A percentile compares a stretch with the other conserved stretches of the same genome.
Conservation (phyloP, 2,113 vertebrate genomes). For the Nansenia antarctica region DNA sequence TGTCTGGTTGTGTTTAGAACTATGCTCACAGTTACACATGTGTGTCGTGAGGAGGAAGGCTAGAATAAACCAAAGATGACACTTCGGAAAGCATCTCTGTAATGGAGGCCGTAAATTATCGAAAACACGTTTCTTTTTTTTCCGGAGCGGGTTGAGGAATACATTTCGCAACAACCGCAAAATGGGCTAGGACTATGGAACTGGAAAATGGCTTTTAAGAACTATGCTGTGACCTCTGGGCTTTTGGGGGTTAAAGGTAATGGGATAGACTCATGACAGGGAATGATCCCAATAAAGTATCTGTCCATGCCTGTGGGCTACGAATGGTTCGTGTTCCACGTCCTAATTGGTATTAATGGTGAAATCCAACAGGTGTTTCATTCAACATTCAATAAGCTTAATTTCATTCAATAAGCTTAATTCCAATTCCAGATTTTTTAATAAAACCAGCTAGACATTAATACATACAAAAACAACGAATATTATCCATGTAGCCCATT, state of each 20-base stretch:
- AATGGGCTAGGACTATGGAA: too few relatives aligned
- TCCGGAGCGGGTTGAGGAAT: too few relatives aligned
- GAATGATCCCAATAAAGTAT: background rate
- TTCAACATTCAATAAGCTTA: slow-evolving; percentile 1
- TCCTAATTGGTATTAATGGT: slow-evolving; percentile 11
- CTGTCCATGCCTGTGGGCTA: background rate
- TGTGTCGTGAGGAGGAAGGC: too few relatives aligned
- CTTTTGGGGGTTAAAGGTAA: background rate
- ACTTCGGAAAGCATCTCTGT: too few relatives aligned
- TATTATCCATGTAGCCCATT: slow-evolving; percentile 2
- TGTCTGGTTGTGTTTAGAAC: background rate
- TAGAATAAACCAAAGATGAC: too few relatives aligned
- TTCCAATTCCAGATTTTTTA: slow-evolving; percentile 38
- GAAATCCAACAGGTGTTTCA: slow-evolving; percentile 21
- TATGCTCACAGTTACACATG: background rate
- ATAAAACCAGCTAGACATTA: slow-evolving; percentile 23
- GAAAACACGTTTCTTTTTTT: background rate
- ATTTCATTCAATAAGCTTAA: slow-evolving; percentile 12
- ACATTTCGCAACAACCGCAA: too few relatives aligned
- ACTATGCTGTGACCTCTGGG: too few relatives aligned
- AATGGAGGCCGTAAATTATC: background rate
- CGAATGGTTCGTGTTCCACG: slow-evolving; percentile 6
- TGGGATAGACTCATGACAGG: background rate
- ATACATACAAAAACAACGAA: slow-evolving; percentile 12
- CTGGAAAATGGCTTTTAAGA: too few relatives aligned